Evolutionary conservation across 2,113 vertebrate genomes (phyloP), one percentile per base, ranked within the genome.

Genomic region (Corydoras maculifer): DNA sequence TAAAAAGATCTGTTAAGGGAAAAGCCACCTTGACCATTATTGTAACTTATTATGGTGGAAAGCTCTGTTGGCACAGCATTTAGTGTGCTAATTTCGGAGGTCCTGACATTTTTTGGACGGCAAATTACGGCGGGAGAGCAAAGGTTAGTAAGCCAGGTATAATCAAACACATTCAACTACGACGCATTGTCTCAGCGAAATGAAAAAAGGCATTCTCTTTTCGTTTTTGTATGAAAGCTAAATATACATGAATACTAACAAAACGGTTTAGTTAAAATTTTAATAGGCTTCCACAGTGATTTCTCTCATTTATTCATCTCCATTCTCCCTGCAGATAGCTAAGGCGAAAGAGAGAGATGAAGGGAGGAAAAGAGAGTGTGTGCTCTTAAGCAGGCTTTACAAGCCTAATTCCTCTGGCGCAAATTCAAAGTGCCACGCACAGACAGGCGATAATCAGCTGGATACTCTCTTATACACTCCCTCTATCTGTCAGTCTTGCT

Each of bases 391-490:
- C 87, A 80, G 80, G 82, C 80, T 87, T 88, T 85, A 87, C 83
- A 86, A 87, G 84, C 85, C 84, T 90, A 89, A 90, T 89, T 91
- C 88, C 87, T 88, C 86, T 90, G 90, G 87, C 85, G 83, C 84
- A 84, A 83, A 87, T 87, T 87, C 87, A 90, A 87, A 90, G 85
- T 86, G 84, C 87, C 86, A 87, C 31, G 65, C 73, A 78, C 86
- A 89, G 84, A 88, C 88, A 89, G 87, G 87, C 84, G 82, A 88
- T 88, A 90, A 87, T 90, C 87, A 89, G 85, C 83, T 87, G 85
- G 84, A 88, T 84, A 88, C 84, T 74, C 83, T 84, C 57, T 31
- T 63, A 59, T 25, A 61, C 68, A 50, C 58, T 69, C 58, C 50
- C 43, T 61, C 49, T 51, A 25, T 25, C 18, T 25, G 18, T 25